Percentiles rank a stretch among this genome's conserved stretches.
phyloP scores from a whole-genome alignment of 2,113 vertebrate genomes.

The Heterochromis multidens region DNA sequence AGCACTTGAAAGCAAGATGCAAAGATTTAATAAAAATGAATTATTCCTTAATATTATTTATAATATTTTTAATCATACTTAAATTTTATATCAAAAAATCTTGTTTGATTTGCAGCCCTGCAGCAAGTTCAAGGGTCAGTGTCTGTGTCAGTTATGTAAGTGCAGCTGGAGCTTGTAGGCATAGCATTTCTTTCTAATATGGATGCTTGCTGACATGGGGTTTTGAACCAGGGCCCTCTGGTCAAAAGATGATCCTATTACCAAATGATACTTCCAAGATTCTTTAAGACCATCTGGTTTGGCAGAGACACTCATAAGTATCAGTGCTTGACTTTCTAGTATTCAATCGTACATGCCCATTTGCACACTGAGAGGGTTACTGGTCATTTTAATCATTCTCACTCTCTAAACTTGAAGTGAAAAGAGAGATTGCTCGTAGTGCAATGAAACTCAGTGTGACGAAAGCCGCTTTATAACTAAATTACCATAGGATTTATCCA shows the following conservation, averaged over 20 bases:
- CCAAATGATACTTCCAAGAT: background rate
- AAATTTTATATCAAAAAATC: background rate
- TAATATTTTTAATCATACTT: background rate
- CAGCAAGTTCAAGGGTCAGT: background rate
- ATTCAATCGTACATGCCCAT: background rate
- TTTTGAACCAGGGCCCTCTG: background rate
- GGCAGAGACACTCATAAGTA: background rate
- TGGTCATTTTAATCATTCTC: background rate
- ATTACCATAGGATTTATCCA: background rate
- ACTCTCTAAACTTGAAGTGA: background rate
- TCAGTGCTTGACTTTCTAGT: background rate
- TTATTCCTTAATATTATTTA: background rate
- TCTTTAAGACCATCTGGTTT: background rate
- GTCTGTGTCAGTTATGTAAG: background rate
- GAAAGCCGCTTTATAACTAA: background rate
- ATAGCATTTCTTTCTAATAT: background rate
- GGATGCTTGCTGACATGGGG: background rate
- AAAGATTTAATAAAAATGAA: background rate
- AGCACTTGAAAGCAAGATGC: background rate
- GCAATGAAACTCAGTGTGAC: background rate
- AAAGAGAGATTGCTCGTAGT: background rate
- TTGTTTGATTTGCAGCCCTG: background rate
- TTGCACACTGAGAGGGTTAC: background rate
- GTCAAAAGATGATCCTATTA: constrained; percentile 5
- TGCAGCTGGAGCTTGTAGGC: background rate